Base-by-base conservation (phyloP, 2,113 vertebrate species). In the Anser cygnoides region DNA sequence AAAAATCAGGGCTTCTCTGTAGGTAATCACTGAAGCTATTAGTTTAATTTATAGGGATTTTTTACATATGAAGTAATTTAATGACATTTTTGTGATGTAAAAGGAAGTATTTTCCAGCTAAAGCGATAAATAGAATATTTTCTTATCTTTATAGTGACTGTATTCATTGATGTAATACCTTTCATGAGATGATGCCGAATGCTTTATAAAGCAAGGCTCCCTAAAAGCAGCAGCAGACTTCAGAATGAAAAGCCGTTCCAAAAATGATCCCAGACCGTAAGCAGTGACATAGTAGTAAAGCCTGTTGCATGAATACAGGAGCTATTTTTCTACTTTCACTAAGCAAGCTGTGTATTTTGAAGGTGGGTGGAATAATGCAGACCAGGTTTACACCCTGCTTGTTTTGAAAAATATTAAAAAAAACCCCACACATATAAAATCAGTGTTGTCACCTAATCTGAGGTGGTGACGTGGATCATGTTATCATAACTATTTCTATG, bases 71-170 rank as follows among this genome's bases (percentile, higher is more conserved):
- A 70, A 57, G 22, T 84, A 55, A 7, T n/a, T 59, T 37, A 80
- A 43, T 41, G 2, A 21, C 3, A 1, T 41, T 81, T 83, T 70
- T 59, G 11, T 3, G 2, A 44, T 72, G 17, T 22, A 39, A 91
- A 86, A 31, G 20, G 28, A 57, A 71, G 3, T 55, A 50, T n/a
- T 87, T 91, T 93, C 26, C 37, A 75, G 70, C 54, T 82, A 46
- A 87, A 91, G 52, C 43, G 66, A 15, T 75, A 58, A 44, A 61
- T 43, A 43, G 50, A 61, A 13, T 81, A 65, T 85, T 82, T 94
- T 91, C 22, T 90, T 92, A 83, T 88, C 58, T 88, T 78, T 90
- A 55, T 84, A 93, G 67, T 86, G 61, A 79, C 62, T 91, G n/a
- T 89, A 89, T 82, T 84, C 41, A 78, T n/a, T 96, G 78, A 70